Conservation (phyloP, 2,113 vertebrate species). For the Ciconia boyciana region DNA sequence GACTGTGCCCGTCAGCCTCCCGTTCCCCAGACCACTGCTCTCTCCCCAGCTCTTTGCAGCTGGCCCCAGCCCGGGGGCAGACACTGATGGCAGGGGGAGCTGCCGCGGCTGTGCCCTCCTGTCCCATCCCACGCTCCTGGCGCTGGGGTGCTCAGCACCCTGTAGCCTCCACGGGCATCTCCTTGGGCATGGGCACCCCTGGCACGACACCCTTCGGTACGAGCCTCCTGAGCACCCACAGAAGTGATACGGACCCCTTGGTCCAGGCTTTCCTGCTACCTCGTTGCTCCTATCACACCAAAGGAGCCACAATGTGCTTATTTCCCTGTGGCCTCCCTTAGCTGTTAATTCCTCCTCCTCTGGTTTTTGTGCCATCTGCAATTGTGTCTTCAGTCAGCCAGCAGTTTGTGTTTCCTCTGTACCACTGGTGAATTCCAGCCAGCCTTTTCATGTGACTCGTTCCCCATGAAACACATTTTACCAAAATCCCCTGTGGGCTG, state of each 20-base stretch:
- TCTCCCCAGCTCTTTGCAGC: not conserved
- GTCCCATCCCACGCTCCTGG: not conserved
- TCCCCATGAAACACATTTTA: not conserved
- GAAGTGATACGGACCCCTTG: not conserved
- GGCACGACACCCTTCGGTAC: not conserved
- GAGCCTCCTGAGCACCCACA: not conserved
- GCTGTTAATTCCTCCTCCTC: not conserved
- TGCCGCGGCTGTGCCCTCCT: not conserved
- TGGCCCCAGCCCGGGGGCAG: accelerated
- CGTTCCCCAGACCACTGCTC: not conserved
- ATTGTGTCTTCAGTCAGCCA: not conserved
- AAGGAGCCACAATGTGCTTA: not conserved
- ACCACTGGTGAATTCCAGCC: not conserved
- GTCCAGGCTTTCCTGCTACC: not conserved
- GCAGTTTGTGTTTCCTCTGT: not conserved
- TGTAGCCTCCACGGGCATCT: not conserved
- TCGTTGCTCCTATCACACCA: not conserved
- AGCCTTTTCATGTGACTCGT: not conserved
- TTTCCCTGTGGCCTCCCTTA: not conserved
- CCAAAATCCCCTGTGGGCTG: not conserved
- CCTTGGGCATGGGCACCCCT: not conserved
- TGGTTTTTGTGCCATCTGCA: not conserved
- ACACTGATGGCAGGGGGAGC: not conserved
- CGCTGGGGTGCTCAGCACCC: not conserved
- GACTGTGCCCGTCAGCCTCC: not conserved